These are phyloP conservation scores for Cantharis nigra DNA, from an alignment of 2,888 invertebrate species.

Conservation along the genomic window DNA sequence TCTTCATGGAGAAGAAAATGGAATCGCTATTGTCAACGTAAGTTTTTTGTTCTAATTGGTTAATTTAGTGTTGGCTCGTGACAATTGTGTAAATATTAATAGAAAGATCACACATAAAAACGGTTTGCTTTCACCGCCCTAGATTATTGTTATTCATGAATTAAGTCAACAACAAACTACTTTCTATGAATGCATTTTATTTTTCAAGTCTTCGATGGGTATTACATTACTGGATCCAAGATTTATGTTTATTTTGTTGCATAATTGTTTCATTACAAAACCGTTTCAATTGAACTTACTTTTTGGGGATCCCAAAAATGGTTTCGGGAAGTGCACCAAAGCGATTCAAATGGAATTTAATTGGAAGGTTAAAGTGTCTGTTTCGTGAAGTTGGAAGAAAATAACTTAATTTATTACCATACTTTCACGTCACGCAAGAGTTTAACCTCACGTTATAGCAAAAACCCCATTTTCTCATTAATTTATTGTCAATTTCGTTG, in stretches of 20 bases:
- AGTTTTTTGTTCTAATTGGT: conserved; percentile 51
- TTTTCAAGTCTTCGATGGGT: background rate
- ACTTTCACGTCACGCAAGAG: background rate
- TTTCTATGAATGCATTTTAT: conserved; percentile 21
- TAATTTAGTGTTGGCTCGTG: background rate
- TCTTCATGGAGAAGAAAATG: conserved; percentile 82
- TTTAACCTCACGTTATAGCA: background rate
- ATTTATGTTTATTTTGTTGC: background rate
- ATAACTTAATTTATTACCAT: background rate
- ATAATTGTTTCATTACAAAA: background rate
- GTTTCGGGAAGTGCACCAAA: background rate
- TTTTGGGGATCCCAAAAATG: background rate
- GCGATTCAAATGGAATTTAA: background rate
- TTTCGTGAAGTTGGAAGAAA: background rate
- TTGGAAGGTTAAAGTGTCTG: background rate
- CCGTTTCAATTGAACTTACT: background rate
- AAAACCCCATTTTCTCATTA: background rate
- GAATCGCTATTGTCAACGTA: conserved; percentile 72
- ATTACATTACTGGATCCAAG: background rate
- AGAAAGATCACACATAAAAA: conserved; percentile 8
- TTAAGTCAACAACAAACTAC: conserved; percentile 23
- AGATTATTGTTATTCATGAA: conserved; percentile 22
- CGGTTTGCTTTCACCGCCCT: conserved; percentile 34
- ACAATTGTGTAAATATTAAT: background rate
- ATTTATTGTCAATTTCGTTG: background rate